Evolutionary conservation across 2,888 invertebrate genomes (phyloP), one percentile per base, ranked within the genome.

Genomic region (Chouioia cunea): DNA sequence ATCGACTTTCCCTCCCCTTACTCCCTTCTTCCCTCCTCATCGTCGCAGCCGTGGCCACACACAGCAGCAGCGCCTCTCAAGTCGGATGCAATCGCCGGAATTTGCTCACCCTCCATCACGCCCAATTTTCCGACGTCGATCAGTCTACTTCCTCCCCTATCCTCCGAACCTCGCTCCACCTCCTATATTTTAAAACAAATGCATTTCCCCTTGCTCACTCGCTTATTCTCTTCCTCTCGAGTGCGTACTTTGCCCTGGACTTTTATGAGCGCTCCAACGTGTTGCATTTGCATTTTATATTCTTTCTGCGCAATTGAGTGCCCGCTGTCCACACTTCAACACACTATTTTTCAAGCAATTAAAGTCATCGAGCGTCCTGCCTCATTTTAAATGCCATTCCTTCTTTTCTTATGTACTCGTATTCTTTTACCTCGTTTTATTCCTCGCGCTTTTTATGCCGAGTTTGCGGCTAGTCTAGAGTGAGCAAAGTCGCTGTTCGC

Each of bases 1-100:
- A 79, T 79, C 76, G 76, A 76, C 74, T 69, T 76, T 74, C 64
- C 73, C 70, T 22, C 52, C 14, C 52, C 20, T n/a, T n/a, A n/a
- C n/a, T n/a, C n/a, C n/a, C n/a, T n/a, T n/a, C n/a, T n/a, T n/a
- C 15, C n/a, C 36, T 14, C 20, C 44, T 56, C 44, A 14, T 47
- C 54, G 22, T 58, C 43, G 36, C 36, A 3, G 36, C 36, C 2
- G 36, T 12, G 12, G 6, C 27, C 27, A 27, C 27, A 27, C 27
- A 27, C 4, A 3, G 36, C 36, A 10, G 6, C 36, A 36, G 6
- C 36, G 36, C 59, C 58, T 67, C 67, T 36, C 52, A 66, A 66
- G 66, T 71, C 66, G 62, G 60, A 71, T 60, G 67, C 71, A 54
- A 71, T 67, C 63, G 71, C 20, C 53, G 46, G 52, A 59, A 64